These are phyloP conservation scores for Tolypeutes matacus DNA, from an alignment of 2,797 vertebrate species.

Conservation along the genomic window DNA sequence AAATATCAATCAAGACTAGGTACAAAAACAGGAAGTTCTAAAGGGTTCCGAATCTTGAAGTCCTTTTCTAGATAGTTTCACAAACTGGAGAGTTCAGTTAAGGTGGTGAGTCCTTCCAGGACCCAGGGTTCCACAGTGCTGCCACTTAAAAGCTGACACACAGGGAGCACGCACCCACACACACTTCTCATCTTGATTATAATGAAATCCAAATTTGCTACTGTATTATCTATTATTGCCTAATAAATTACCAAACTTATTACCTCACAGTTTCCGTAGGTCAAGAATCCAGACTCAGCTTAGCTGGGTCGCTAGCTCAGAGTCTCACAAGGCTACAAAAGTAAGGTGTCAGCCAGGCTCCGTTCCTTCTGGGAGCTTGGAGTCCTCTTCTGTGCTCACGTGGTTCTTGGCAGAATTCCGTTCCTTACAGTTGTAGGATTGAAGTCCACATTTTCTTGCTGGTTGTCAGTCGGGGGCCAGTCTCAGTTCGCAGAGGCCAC, in stretches of 20 bases:
- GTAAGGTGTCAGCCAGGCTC: not conserved
- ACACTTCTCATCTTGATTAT: not conserved
- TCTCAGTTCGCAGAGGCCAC: not conserved
- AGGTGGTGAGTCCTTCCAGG: not conserved
- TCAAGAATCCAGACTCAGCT: not conserved
- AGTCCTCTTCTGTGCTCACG: not conserved
- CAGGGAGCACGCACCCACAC: not conserved
- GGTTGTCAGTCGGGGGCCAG: not conserved
- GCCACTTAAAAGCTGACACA: not conserved
- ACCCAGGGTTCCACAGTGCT: not conserved
- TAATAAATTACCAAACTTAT: not conserved
- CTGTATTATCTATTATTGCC: not conserved
- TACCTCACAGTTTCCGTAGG: not conserved
- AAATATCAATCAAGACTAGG: not conserved
- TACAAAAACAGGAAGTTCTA: not conserved
- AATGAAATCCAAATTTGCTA: not conserved
- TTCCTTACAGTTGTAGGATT: not conserved
- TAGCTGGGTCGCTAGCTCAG: not conserved
- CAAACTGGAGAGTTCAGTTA: not conserved
- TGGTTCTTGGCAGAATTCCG: not conserved
- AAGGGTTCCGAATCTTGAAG: not conserved
- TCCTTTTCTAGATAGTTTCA: not conserved
- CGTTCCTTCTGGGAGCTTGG: not conserved
- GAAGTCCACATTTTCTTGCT: not conserved
- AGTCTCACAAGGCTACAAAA: not conserved